Base-by-base conservation (phyloP, 2,888 invertebrate species). In the Eupithecia pulchellata region DNA sequence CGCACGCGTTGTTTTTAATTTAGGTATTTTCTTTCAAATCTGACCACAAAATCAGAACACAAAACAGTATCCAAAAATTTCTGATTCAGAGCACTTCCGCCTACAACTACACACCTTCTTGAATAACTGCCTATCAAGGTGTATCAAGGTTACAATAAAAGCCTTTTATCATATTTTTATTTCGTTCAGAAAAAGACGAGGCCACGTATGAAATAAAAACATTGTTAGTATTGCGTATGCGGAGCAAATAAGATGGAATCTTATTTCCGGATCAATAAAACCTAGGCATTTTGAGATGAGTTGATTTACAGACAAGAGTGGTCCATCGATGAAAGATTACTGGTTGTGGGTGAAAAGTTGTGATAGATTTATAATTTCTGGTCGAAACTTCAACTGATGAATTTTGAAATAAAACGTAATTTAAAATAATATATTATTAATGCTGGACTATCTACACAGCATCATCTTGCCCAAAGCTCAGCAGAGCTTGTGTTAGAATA, bases 201-300 rank as follows among this genome's bases (percentile, higher is more conserved):
- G 75, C 25, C 71, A 27, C 13, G 17, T 55, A n/a, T 36, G 67
- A 66, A n/a, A 72, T 72, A 72, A 72, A 72, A 73, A 25, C 42
- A 73, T 69, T 67, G 30, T 42, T 62, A 67, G 73, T 69, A 73
- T 73, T 64, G 60, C 69, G 69, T 67, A 69, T 69, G 66, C 64
- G 64, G 55, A 67, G 73, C 73, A 69, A 69, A 64, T 69, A 58
- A 47, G 8, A n/a, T 20, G 47, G 36, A 55, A 69, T 67, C n/a
- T 42, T 67, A 73, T 73, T 73, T 73, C 73, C 73, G 73, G 69
- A 73, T 67, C 73, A 65, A 73, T 73, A 73, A 73, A 73, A 67
- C 13, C 66, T 47, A 47, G 29, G 68, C 47, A 55, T 64, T 67
- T 47, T 58, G 66, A 69, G 32, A 67, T 39, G 58, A 64, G 66